Evolutionary conservation across 2,797 vertebrate genomes (phyloP).

Genomic region (Sylvilagus floridanus): DNA sequence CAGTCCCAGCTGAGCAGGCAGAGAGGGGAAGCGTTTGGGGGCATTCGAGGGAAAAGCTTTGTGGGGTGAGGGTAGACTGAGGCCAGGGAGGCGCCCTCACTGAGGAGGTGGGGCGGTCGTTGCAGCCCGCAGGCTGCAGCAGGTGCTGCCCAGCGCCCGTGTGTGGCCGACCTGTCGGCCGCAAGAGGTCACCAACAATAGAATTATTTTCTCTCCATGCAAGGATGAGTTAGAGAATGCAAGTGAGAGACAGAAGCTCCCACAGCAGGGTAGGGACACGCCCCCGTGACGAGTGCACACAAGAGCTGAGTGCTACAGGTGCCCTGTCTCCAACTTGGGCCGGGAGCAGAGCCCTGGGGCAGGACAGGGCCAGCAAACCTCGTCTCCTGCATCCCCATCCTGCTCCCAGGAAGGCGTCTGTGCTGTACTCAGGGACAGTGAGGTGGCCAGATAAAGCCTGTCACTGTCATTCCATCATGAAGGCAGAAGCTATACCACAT

Average conservation of each 20-base stretch:
- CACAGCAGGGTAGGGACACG: too few species aligned
- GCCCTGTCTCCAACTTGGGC: neutral
- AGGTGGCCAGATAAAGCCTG: neutral
- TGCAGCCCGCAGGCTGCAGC: neutral
- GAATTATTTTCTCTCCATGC: neutral
- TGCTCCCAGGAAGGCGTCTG: neutral
- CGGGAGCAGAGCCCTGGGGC: neutral
- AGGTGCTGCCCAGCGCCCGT: neutral
- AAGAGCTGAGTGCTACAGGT: neutral
- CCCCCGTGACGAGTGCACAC: neutral
- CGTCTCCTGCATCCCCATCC: neutral
- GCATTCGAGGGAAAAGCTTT: neutral
- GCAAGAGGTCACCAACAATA: neutral
- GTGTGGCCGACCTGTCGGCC: neutral
- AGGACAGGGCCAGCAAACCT: neutral
- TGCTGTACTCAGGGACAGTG: neutral
- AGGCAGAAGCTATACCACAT: neutral
- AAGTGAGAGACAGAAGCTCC: neutral
- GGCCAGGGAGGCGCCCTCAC: neutral
- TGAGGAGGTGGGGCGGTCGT: neutral
- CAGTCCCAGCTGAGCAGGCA: neutral
- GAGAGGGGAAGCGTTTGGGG: neutral
- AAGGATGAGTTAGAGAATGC: neutral
- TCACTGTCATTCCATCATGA: neutral
- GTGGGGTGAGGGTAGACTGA: too few species aligned